Evolutionary conservation across 1,140 invertebrate species (phyloP).

Genomic region (Drosophila hydei): DNA sequence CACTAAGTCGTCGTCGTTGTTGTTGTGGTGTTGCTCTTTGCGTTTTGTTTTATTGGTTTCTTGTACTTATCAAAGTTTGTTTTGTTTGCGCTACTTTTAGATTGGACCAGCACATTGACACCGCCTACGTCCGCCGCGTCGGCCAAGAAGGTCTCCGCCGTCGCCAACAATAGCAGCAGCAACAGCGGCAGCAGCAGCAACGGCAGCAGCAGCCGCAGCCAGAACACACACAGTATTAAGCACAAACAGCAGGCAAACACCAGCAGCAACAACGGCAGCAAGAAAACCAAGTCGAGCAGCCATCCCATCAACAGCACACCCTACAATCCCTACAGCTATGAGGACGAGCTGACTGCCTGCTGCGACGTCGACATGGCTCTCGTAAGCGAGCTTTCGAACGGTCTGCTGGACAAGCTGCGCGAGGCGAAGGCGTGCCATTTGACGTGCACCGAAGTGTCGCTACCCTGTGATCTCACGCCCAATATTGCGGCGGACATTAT

Average conservation of each 20-base stretch:
- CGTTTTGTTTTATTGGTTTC: conserved; percentile 32
- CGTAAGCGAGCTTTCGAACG: conserved; percentile 86
- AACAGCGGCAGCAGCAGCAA: conserved; percentile 21
- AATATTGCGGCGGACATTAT: conserved; percentile 90
- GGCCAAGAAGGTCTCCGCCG: conserved; percentile 59
- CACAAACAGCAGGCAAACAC: conserved; percentile 41
- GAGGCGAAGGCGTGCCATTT: conserved; percentile 91
- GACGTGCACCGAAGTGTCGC: conserved; percentile 91
- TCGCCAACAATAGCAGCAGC: conserved; percentile 23
- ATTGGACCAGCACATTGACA: conserved; percentile 82
- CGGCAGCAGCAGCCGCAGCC: conserved; percentile 21
- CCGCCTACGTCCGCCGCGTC: conserved; percentile 52
- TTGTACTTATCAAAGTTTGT: conserved; percentile 53
- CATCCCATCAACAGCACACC: conserved; percentile 25
- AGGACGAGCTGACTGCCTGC: conserved; percentile 35
- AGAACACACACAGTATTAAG: conserved; percentile 52
- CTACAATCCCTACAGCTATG: conserved; percentile 42
- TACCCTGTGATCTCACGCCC: conserved; percentile 91
- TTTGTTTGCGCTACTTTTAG: conserved; percentile 50
- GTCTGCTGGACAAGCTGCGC: conserved; percentile 90
- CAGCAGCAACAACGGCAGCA: conserved; percentile 46
- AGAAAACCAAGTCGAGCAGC: conserved; percentile 57
- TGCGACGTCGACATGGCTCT: conserved; percentile 61
- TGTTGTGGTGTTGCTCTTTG: conserved; percentile 25
- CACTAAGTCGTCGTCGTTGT: conserved; percentile 36